Evolutionary conservation across 1,140 invertebrate genomes (phyloP).

Genomic region (Drosophila ohnishii): DNA sequence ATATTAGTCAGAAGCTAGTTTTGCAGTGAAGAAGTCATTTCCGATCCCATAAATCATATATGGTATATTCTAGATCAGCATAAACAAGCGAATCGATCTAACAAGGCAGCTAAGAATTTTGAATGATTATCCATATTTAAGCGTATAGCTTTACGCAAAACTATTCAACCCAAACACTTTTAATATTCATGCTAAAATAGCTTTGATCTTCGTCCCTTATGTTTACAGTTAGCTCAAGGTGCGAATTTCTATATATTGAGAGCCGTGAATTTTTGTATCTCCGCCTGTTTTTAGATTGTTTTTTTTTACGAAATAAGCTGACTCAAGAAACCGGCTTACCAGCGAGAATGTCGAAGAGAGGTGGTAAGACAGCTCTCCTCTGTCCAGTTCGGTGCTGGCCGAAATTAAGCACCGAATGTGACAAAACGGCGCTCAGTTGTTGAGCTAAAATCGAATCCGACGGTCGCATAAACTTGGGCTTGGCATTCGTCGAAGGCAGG

Average conservation of each 20-base stretch:
- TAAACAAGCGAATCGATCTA: too few species aligned
- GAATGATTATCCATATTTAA: too few species aligned
- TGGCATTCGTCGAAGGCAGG: conserved; percentile 37
- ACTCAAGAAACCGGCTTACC: conserved; percentile 68
- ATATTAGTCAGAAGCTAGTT: too few species aligned
- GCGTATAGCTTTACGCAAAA: background rate
- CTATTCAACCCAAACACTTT: background rate
- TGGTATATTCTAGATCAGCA: too few species aligned
- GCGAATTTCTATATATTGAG: conserved; percentile 8
- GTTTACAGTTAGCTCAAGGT: conserved; percentile 2
- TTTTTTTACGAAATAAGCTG: conserved; percentile 21
- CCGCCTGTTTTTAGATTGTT: background rate
- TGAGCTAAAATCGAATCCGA: conserved; percentile 59
- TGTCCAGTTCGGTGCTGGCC: conserved; percentile 28
- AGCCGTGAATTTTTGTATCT: background rate
- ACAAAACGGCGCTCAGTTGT: conserved; percentile 69
- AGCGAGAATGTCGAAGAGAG: conserved; percentile 46
- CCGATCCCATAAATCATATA: too few species aligned
- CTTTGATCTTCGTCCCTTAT: background rate
- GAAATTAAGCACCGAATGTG: conserved; percentile 59
- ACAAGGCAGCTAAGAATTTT: too few species aligned
- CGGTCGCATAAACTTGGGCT: conserved; percentile 60
- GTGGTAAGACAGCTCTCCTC: conserved; percentile 28
- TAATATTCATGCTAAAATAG: background rate
- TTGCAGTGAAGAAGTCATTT: too few species aligned